phyloP scores from a whole-genome alignment of 2,113 vertebrate genomes.

The Laterallus jamaicensis region DNA sequence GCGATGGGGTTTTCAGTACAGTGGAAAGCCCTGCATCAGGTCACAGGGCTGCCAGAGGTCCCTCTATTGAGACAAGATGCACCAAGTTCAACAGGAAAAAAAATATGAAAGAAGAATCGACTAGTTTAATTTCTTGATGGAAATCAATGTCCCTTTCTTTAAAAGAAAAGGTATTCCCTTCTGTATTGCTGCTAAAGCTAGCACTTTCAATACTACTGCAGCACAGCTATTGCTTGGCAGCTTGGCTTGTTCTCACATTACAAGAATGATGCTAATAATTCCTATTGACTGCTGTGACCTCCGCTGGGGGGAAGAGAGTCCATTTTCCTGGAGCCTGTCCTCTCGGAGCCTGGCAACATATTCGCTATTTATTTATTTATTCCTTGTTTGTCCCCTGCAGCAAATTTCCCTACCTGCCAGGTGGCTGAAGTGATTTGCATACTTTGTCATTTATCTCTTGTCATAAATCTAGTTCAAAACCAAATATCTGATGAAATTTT shows the following conservation, averaged over 20 bases:
- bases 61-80: neutral
- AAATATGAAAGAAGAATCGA: neutral
- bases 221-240: neutral
- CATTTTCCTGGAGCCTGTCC: neutral
- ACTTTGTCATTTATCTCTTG: neutral
- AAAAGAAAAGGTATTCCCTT: neutral
- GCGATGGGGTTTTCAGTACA: neutral
- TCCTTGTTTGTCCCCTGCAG: neutral
- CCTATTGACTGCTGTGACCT: conserved; percentile 36
- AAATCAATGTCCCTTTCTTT: neutral
- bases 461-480: neutral
- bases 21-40: neutral
- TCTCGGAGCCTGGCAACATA: neutral
- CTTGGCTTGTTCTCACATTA: neutral
- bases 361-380: conserved; percentile 10
- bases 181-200: neutral
- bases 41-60: neutral
- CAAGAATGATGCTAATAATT: conserved; percentile 34
- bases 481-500: neutral
- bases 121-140: neutral
- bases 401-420: neutral
- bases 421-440: conserved; percentile 34
- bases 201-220: neutral
- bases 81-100: neutral
- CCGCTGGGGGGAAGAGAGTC: conserved; percentile 7